Base-by-base conservation (phyloP, 1,140 invertebrate genomes). In the Berghia stephanieae region DNA sequence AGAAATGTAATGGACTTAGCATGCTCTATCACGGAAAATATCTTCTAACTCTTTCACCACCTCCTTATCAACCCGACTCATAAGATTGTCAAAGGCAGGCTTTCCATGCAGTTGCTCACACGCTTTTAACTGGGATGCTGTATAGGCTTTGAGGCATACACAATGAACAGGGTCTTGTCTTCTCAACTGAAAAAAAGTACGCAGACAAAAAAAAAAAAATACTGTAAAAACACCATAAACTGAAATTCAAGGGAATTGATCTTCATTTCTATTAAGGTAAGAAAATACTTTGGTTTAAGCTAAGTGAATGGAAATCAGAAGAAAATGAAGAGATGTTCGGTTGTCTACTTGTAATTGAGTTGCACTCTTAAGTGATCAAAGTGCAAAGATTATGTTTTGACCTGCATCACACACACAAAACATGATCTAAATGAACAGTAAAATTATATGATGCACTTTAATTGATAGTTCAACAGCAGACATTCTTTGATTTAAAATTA, bases 91-190 rank as follows among this genome's bases (percentile, higher is more conserved):
- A 77, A 87, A 87, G 40, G 36, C 55, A 21, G 55, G 72, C 34
- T 84, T 79, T 27, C 87, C 86, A 69, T 83, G 80, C 13, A 92
- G 91, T 82, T 89, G 91, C 87, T 93, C 91, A 74, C 95, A 87
- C 74, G 92, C 88, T 83, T 90, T 88, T 72, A 96, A 86, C 87
- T 94, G 93, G 82, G 90, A 92, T 85, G 93, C 91, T 34, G 94
- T 87, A 83, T 92, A 93, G 80, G 93, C 92, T 85, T 92, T 92
- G 36, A 95, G 88, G 24, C 92, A 92, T 69, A 94, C 91, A 69
- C 90, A 93, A 82, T 94, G 92, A 1, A 95, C 92, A 49, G 93
- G 93, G 90, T 95, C 94, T 36, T 90, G 88, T 8, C 92, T 85
- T 38, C 79, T 42, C 73, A 84, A 71, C 83, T 84, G 72, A 13